Evolutionary conservation across 64 coral and sea anemone species (phyloP), one percentile per base, ranked within the genome.

Genomic region (Anthopleura sola): DNA sequence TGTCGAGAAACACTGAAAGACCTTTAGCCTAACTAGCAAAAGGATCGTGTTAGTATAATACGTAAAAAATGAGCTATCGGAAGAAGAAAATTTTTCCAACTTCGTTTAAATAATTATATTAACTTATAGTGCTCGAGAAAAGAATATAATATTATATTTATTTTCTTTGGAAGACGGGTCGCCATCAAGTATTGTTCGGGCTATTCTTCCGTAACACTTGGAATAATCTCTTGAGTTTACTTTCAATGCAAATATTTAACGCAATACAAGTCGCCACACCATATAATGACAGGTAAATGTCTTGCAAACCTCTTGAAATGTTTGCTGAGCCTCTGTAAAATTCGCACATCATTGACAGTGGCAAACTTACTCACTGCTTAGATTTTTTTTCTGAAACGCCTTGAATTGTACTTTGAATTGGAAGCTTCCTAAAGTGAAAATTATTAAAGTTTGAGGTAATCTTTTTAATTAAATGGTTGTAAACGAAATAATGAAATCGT

Each of bases 211-310:
- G n/a, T n/a, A 71, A 29, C 66, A 31, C 66, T 71, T 71, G 66
- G 66, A 33, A 71, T 71, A 34, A 71, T 71, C 66, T 71, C n/a
- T 53, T 13, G 66, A 71, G 29, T 71, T 71, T 32, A 71, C 26
- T 71, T 71, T 29, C 66, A 71, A 71, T 71, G 28, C 66, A 71
- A 71, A 71, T 71, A 71, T 71, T 71, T 71, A 71, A 71, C 29
- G 66, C 26, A 71, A 71, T 71, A 33, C 66, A 71, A 71, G 6
- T 34, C 66, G 66, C 66, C 66, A 71, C 66, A 71, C 66, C 66
- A 71, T 31, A 71, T 71, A 71, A 71, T 71, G 66, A 71, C 66
- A 71, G 11, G 66, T 34, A 71, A 71, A 71, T 34, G 66, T 71
- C 66, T 34, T 71, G 29, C 28, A 71, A 71, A 34, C 66, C 66